Conservation (phyloP, 2,113 vertebrate genomes). For the Mus spicilegus region DNA sequence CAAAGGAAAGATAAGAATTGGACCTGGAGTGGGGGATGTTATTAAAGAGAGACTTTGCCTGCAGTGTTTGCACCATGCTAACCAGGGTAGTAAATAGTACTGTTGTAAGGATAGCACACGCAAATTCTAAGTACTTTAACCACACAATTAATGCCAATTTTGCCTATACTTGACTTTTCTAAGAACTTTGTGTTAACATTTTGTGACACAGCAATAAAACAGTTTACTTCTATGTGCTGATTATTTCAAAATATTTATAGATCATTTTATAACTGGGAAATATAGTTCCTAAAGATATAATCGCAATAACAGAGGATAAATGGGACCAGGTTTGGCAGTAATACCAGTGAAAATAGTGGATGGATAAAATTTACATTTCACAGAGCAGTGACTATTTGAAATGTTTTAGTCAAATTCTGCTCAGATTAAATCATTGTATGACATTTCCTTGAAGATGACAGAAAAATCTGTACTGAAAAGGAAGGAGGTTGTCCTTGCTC, state of each 20-base stretch:
- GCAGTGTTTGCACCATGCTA: not conserved
- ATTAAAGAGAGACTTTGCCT: not conserved
- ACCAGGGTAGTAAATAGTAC: not conserved
- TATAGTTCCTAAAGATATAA: conserved; percentile 8
- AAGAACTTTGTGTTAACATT: conserved; percentile 14
- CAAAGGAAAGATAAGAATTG: not conserved
- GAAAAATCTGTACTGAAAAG: not conserved
- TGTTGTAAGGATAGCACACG: not conserved
- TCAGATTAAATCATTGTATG: not conserved
- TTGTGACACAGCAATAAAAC: not conserved
- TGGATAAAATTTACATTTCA: conserved; percentile 40
- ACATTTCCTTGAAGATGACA: not conserved
- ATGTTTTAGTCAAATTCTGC: conserved; percentile 12
- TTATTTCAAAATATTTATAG: conserved; percentile 44
- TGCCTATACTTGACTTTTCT: not conserved
- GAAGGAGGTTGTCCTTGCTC: not conserved
- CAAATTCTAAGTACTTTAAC: not conserved
- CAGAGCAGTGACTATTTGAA: not conserved
- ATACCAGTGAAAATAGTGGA: not conserved
- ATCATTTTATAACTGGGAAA: conserved; percentile 35
- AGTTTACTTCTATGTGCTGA: not conserved
- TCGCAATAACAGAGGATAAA: conserved; percentile 17
- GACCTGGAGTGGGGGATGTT: not conserved
- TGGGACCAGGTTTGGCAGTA: not conserved
- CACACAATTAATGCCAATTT: conserved; percentile 31